Evolutionary conservation across 53 echinoderm and acorn worm species (phyloP).

Genomic region (Luidia sarsii): DNA sequence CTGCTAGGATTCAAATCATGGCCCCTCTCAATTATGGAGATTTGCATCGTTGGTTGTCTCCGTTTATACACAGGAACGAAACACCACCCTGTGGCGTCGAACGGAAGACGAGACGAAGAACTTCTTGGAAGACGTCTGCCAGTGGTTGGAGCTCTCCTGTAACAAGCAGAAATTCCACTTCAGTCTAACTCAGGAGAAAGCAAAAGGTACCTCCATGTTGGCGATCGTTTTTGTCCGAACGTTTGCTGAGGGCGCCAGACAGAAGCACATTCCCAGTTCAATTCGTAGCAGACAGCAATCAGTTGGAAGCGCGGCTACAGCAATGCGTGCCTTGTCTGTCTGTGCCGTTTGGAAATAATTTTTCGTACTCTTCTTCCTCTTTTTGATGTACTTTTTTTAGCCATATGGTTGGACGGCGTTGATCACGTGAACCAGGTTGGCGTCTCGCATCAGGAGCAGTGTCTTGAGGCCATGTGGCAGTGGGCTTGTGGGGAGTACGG

Average conservation of each 20-base stretch:
- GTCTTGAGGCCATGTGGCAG: slow-evolving; percentile 23
- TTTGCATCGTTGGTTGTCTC: not conserved
- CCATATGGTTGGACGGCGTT: not conserved
- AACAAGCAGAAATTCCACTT: not conserved
- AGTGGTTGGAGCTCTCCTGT: slow-evolving; percentile 25
- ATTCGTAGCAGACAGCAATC: too few relatives aligned
- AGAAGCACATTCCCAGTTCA: too few relatives aligned
- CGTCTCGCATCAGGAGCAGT: not conserved
- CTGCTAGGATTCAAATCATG: not conserved
- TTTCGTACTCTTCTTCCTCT: not conserved
- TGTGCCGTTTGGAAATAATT: not conserved
- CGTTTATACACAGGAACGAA: slow-evolving; percentile 7
- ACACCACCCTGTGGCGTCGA: slow-evolving; percentile 16
- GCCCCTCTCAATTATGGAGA: not conserved
- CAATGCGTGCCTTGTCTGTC: not conserved
- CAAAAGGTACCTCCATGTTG: too few relatives aligned
- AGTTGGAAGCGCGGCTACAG: not conserved
- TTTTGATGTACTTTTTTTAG: not conserved
- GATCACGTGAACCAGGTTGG: not conserved
- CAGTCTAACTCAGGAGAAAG: slow-evolving; percentile 9
- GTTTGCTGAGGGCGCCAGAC: too few relatives aligned
- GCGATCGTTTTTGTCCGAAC: too few relatives aligned
- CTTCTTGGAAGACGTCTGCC: slow-evolving; percentile 10
- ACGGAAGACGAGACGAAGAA: slow-evolving; percentile 12
- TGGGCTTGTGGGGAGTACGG: not conserved